phyloP scores from a whole-genome alignment of 1,140 invertebrate genomes.

The Neodiprion pinetum region DNA sequence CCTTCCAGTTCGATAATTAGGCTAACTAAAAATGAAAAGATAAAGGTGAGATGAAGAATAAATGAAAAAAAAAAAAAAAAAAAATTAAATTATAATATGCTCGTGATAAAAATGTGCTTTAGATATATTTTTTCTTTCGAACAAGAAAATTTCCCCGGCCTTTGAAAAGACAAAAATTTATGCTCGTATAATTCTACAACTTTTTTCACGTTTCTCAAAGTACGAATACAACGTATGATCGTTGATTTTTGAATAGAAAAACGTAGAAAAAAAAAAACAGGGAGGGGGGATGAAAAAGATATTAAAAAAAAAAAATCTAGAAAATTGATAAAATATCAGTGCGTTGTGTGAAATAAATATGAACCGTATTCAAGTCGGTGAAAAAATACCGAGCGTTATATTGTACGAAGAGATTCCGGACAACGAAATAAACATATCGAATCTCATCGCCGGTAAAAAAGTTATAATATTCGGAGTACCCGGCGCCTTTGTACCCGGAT shows the following conservation, averaged over 20 bases:
- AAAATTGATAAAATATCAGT: constrained; percentile 13
- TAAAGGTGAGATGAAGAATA: no score
- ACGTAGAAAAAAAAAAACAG: not conserved
- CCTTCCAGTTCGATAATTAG: no score
- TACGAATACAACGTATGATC: not conserved
- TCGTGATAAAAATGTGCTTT: no score
- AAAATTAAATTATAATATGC: no score
- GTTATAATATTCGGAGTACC: constrained; percentile 67
- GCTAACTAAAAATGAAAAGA: no score
- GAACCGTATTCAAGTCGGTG: constrained; percentile 54
- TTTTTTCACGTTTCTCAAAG: not conserved
- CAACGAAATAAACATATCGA: constrained; percentile 57
- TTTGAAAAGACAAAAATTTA: no score
- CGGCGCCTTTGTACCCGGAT: constrained; percentile 67
- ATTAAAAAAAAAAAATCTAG: not conserved
- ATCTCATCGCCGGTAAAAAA: constrained; percentile 62
- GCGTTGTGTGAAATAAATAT: constrained; percentile 17
- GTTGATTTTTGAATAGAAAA: not conserved
- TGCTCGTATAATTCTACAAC: not conserved
- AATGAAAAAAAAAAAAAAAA: no score
- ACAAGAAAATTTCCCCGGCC: no score
- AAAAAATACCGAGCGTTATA: constrained; percentile 60
- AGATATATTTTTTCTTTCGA: no score
- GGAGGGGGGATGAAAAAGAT: not conserved
- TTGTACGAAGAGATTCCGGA: constrained; percentile 64